Evolutionary conservation across 2,888 invertebrate species (phyloP), one percentile per base, ranked within the genome.

Genomic region (Ceriagrion tenellum): DNA sequence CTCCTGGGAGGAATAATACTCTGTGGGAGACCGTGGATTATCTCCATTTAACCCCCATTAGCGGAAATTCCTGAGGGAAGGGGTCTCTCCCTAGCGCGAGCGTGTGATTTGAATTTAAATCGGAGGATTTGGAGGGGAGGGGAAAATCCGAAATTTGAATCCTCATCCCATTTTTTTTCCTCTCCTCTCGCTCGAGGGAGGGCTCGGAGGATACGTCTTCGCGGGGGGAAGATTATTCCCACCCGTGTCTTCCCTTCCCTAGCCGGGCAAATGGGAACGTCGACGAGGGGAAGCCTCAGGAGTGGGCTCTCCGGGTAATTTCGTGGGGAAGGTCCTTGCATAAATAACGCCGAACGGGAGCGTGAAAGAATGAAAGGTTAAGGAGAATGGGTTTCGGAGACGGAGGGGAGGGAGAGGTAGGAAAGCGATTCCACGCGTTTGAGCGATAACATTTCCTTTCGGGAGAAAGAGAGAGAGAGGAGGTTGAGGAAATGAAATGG

Each of bases 401-500:
- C n/a, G n/a, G n/a, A 12, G 69, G n/a, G 69, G n/a, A 47, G 8
- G 47, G 47, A 4, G 47, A 47, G 47, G 23, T 26, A 4, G 81
- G 13, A 35, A 81, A 81, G 16, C 81, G 81, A 81, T 35, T 35
- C 81, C n/a, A 13, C 81, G 81, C 81, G 35, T 81, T 81, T 81
- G 81, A 81, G 81, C 81, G 81, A 81, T 81, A 81, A 81, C 81
- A 35, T 81, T 81, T 81, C 81, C 81, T 35, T 35, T 30, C 16
- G 81, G 35, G 35, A 26, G 81, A 69, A 26, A 30, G n/a, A n/a
- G n/a, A n/a, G n/a, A n/a, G n/a, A n/a, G n/a, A n/a, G n/a, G n/a
- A n/a, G n/a, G n/a, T n/a, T n/a, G n/a, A 74, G n/a, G 74, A 74
- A 74, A 74, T 30, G 74, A 81, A 81, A 81, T 81, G 81, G 81